Conservation (phyloP, 2,797 vertebrate species). For the Tinamus major region DNA sequence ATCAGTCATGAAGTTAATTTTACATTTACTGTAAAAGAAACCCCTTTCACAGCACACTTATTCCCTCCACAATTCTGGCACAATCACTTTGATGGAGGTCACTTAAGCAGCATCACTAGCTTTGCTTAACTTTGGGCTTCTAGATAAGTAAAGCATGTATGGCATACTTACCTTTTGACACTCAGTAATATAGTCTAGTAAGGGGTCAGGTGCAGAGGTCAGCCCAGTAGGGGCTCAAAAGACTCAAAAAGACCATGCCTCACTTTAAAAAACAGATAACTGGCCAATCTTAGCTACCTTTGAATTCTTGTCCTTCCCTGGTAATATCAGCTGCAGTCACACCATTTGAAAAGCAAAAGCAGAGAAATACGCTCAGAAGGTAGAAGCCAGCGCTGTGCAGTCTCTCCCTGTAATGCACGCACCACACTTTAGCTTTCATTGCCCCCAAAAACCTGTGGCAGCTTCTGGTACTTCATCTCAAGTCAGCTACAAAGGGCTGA, state of each 20-base stretch:
- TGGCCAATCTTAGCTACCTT: neutral
- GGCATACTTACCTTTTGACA: constrained; percentile 21
- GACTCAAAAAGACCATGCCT: neutral
- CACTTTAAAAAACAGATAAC: neutral
- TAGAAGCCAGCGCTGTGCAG: neutral
- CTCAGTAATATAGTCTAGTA: rapidly evolving
- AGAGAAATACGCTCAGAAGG: neutral
- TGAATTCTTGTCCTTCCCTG: neutral
- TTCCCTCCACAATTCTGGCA: neutral
- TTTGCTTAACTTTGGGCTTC: neutral
- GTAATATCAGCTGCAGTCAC: neutral
- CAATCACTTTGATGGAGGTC: neutral
- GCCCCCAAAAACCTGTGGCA: neutral
- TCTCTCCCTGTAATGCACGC: neutral
- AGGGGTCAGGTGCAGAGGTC: neutral
- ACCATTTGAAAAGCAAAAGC: neutral
- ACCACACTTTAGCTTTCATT: neutral
- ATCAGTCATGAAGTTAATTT: neutral
- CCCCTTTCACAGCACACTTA: neutral
- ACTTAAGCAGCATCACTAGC: neutral
- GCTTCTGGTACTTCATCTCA: neutral
- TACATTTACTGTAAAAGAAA: neutral
- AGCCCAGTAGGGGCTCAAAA: neutral
- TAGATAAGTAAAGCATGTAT: neutral
- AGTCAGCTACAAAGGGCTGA: neutral